Conservation (phyloP, 2,797 vertebrate genomes). For the Rhinoraja longicauda region DNA sequence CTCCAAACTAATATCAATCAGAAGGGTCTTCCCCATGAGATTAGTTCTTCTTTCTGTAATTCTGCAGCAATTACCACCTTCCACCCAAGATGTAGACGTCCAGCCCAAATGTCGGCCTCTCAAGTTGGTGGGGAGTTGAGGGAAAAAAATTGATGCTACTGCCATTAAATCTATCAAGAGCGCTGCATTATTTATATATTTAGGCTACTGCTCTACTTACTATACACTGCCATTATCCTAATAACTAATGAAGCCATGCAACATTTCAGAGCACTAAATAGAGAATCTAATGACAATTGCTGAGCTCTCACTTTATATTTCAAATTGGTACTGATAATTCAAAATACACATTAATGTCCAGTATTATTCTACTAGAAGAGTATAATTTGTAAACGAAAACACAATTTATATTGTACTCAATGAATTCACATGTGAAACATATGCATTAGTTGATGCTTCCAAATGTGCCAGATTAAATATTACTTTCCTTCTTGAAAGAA, state of each 20-base stretch:
- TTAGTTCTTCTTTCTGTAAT: no score
- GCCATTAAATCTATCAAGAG: not conserved
- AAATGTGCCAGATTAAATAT: constrained; percentile 13
- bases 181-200: not conserved
- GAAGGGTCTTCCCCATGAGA: no score
- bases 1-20: no score
- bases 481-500: not conserved
- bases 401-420: not conserved
- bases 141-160: not conserved
- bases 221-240: not conserved
- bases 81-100: no score
- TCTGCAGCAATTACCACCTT: no score
- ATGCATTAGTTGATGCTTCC: not conserved
- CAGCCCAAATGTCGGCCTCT: not conserved
- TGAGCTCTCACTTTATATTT: not conserved
- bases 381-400: not conserved
- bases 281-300: not conserved
- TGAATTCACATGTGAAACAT: not conserved
- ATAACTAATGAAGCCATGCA: not conserved
- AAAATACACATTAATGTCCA: not conserved
- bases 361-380: not conserved
- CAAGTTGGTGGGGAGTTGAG: not conserved
- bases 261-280: not conserved
- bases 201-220: not conserved
- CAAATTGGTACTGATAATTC: not conserved